Evolutionary conservation across 2,888 invertebrate species (phyloP).

Genomic region (Apamea crenata): DNA sequence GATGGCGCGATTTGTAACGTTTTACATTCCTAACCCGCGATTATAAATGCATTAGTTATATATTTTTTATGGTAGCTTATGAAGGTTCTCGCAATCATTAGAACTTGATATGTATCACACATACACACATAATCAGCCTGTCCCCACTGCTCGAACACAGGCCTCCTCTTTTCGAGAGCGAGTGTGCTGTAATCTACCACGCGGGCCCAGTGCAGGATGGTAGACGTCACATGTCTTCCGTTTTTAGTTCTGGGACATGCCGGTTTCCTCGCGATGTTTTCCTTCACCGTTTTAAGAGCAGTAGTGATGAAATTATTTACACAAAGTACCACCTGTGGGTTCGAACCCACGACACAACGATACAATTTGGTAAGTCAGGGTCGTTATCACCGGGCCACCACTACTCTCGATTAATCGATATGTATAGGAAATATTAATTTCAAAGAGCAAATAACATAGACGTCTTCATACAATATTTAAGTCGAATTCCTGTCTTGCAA

Average conservation of each 20-base stretch:
- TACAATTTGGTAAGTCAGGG: not conserved
- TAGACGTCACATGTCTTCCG: not conserved
- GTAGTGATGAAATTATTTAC: not conserved
- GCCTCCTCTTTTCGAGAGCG: too few species aligned
- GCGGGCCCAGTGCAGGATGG: not conserved
- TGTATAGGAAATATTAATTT: not conserved
- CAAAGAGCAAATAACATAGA: not conserved
- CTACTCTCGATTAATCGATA: too few species aligned
- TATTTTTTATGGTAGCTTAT: not conserved
- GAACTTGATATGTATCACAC: not conserved
- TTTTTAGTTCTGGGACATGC: not conserved
- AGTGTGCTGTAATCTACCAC: too few species aligned
- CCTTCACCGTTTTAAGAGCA: not conserved
- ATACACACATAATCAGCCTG: not conserved
- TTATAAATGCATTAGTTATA: slow-evolving; percentile 50
- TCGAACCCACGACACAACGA: not conserved
- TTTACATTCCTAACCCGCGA: not conserved
- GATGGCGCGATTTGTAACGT: not conserved
- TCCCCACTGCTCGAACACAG: too few species aligned
- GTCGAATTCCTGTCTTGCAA: not conserved
- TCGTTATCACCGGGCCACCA: not conserved
- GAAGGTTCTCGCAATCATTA: slow-evolving; percentile 12
- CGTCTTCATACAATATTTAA: not conserved
- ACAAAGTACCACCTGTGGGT: not conserved
- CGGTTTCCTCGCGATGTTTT: not conserved